These are phyloP conservation scores for Stegastes partitus DNA, from an alignment of 2,113 vertebrate species.

Conservation along the genomic window DNA sequence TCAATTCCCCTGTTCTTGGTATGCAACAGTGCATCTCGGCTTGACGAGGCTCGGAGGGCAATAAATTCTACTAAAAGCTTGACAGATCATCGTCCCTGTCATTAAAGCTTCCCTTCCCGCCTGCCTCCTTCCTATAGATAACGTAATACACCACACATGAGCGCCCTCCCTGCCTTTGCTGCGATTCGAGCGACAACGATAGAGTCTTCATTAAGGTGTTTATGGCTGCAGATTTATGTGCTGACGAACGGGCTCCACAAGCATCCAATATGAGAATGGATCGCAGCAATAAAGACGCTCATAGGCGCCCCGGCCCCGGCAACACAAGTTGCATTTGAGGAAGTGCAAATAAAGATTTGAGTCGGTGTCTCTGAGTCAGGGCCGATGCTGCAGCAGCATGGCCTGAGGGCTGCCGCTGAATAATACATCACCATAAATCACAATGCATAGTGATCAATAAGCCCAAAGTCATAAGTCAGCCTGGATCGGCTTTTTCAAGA, in stretches of 20 bases:
- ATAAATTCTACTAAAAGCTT: slow-evolving; percentile 73
- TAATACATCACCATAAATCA: slow-evolving; percentile 65
- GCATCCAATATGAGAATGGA: slow-evolving; percentile 68
- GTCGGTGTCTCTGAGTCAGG: slow-evolving; percentile 9
- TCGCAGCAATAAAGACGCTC: slow-evolving; percentile 61
- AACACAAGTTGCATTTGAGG: slow-evolving; percentile 48
- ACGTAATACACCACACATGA: slow-evolving; percentile 46
- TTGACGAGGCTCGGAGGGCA: slow-evolving; percentile 66
- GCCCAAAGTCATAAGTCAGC: slow-evolving; percentile 5
- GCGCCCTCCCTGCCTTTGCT: slow-evolving; percentile 40
- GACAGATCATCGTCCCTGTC: slow-evolving; percentile 65
- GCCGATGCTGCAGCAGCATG: slow-evolving; percentile 1
- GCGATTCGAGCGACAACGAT: slow-evolving; percentile 30
- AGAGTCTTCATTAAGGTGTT: slow-evolving; percentile 71
- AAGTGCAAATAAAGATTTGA: slow-evolving; percentile 65
- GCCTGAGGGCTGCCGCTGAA: slow-evolving; percentile 38
- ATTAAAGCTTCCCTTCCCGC: slow-evolving; percentile 64
- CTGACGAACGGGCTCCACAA: slow-evolving; percentile 49
- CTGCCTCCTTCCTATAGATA: slow-evolving; percentile 55
- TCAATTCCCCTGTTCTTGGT: slow-evolving; percentile 45
- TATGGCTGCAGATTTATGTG: slow-evolving; percentile 69
- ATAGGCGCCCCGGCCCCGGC: not conserved
- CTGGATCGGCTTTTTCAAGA: not conserved
- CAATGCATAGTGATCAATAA: slow-evolving; percentile 50
- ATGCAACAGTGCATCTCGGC: slow-evolving; percentile 61